These are phyloP conservation scores for Habrosyne pyritoides DNA, from an alignment of 2,888 invertebrate genomes.

Conservation along the genomic window DNA sequence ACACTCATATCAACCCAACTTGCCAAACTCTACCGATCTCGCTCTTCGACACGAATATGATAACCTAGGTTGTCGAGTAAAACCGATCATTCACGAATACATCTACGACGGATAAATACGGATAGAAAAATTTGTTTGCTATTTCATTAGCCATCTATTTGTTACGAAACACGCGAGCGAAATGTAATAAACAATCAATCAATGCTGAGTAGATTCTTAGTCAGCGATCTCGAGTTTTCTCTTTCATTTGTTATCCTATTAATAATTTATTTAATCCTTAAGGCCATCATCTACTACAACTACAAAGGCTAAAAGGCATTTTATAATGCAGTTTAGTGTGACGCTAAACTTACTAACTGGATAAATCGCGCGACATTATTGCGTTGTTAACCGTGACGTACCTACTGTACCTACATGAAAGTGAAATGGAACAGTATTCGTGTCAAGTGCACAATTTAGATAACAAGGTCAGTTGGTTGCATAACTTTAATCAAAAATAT, in stretches of 20 bases:
- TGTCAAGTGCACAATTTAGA: slow-evolving; percentile 83
- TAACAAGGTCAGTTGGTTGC: slow-evolving; percentile 81
- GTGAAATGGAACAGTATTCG: slow-evolving; percentile 82
- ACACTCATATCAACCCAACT: slow-evolving; percentile 63
- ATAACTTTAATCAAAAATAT: slow-evolving; percentile 63
- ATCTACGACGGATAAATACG: slow-evolving; percentile 51
- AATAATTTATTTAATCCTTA: no score
- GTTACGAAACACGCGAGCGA: slow-evolving; percentile 49
- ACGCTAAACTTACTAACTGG: slow-evolving; percentile 23
- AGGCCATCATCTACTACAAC: no score
- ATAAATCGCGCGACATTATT: slow-evolving; percentile 42
- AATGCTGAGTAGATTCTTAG: slow-evolving; percentile 18
- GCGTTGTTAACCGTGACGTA: slow-evolving; percentile 61
- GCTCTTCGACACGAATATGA: slow-evolving; percentile 61
- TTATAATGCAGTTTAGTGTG: background rate
- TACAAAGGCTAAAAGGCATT: no score
- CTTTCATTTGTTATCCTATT: background rate
- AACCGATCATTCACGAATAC: slow-evolving; percentile 61
- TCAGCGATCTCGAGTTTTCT: slow-evolving; percentile 9
- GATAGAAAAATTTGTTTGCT: slow-evolving; percentile 41
- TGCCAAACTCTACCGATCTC: slow-evolving; percentile 65
- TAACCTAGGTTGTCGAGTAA: slow-evolving; percentile 59
- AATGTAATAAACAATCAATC: slow-evolving; percentile 30
- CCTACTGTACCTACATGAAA: slow-evolving; percentile 71
- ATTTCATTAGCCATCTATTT: slow-evolving; percentile 58